Conservation (phyloP, 2,888 invertebrate species). For the Rhyacophila evoluta region DNA sequence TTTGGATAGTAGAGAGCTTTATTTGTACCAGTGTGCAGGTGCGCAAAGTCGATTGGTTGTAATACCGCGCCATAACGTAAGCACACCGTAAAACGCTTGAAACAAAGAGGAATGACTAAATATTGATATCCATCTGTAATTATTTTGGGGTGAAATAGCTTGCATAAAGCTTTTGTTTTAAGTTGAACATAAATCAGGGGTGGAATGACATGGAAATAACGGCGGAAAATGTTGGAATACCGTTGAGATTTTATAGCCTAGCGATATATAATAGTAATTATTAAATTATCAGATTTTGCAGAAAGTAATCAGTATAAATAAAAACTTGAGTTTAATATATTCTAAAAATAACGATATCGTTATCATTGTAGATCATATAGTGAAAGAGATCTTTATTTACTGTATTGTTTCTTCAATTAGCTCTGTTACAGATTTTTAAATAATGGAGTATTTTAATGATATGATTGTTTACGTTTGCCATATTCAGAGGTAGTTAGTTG, state of each 20-base stretch:
- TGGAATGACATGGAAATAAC: constrained; percentile 21
- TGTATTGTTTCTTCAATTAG: no score
- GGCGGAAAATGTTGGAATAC: not conserved
- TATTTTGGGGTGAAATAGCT: constrained; percentile 51
- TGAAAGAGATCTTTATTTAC: no score
- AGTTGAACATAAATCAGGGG: constrained; percentile 28
- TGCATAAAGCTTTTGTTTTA: constrained; percentile 45
- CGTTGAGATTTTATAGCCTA: not conserved
- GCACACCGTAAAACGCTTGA: constrained; percentile 25
- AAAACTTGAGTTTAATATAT: no score
- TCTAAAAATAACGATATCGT: no score
- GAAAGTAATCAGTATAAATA: not conserved
- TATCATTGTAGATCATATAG: no score
- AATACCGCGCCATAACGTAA: constrained; percentile 47
- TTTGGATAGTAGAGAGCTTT: not conserved
- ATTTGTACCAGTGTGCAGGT: not conserved
- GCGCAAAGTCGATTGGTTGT: constrained; percentile 44
- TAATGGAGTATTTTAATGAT: no score
- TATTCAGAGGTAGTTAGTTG: no score
- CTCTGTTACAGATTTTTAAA: no score
- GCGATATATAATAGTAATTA: not conserved
- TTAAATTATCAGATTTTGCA: not conserved
- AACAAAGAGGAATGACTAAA: constrained; percentile 47
- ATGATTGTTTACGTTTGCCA: no score
- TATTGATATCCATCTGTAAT: constrained; percentile 55